Conservation (phyloP, 1,140 invertebrate species). For the Marisa cornuarietis region DNA sequence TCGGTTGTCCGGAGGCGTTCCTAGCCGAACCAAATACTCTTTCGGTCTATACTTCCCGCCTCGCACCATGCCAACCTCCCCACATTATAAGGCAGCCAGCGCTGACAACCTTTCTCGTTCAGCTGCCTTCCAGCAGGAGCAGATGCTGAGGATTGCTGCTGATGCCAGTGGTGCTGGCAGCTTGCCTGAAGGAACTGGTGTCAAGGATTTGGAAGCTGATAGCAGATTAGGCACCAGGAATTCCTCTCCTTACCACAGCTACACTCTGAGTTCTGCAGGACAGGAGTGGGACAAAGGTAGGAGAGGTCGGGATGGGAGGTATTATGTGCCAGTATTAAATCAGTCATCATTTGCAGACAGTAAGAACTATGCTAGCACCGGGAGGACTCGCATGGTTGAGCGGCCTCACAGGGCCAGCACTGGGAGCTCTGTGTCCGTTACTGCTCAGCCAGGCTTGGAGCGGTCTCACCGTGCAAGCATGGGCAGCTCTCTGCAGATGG, state of each 20-base stretch:
- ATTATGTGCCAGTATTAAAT: conserved; percentile 18
- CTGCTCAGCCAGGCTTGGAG: conserved; percentile 8
- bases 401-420: conserved; percentile 4
- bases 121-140: background rate
- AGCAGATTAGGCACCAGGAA: background rate
- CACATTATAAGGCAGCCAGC: conserved; percentile 11
- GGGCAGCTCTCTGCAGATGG: conserved; percentile 11
- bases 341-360: conserved; percentile 2
- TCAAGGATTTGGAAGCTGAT: background rate
- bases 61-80: background rate
- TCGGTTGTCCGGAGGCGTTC: conserved; percentile 16
- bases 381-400: background rate
- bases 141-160: background rate
- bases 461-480: background rate
- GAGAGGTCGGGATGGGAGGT: background rate
- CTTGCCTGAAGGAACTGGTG: background rate
- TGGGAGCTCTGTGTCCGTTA: conserved; percentile 13
- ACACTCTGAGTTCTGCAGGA: background rate
- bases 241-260: conserved; percentile 14
- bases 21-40: conserved; percentile 34
- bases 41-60: conserved; percentile 44
- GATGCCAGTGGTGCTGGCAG: conserved; percentile 17
- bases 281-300: background rate
- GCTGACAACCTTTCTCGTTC: conserved; percentile 16
- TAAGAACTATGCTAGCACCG: background rate